Evolutionary conservation across 2,113 vertebrate genomes (phyloP), one percentile per base, ranked within the genome.

Genomic region (Cettia cetti): DNA sequence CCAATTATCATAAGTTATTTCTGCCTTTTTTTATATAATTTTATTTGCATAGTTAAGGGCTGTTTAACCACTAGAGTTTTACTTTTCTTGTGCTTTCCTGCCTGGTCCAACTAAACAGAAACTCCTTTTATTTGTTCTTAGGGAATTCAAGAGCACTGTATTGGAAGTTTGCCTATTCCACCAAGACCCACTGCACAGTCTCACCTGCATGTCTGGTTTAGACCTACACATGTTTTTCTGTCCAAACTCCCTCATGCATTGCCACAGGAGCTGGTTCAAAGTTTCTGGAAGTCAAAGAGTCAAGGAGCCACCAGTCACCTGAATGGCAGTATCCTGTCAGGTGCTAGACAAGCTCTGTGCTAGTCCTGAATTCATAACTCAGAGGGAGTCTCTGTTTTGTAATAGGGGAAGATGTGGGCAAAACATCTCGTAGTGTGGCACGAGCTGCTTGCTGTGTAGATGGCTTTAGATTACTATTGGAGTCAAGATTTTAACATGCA

Each of bases 131-230:
- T 75, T 81, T 21, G 5, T 54, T 53, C 8, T 19, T 5, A 9
- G 1, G 18, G 23, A 60, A 33, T 86, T 65, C 26, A 65, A 12
- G 45, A 86, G 42, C 18, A 5, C 4, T 49, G 11, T 39, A 10
- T 31, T 47, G 37, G 31, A 60, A 33, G 14, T 30, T 45, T 28
- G 7, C 30, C 31, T 72, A 7, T 26, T 37, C 54, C n/a, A 50
- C 61, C 30, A 39, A 44, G 65, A 69, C 49, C 3, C 20, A 7
- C 37, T 49, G 53, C 0, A 0, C 53, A n/a, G n/a, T 33, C 53
- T 39, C 1, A 1, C 27, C 49, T 56, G 10, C 2, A 0, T n/a
- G n/a, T 64, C 27, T 84, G 23, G 39, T 56, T 71, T 54, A 60
- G 60, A 76, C 18, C 40, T 76, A 64, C 61, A n/a, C 0, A 0